These are phyloP conservation scores for Rhynchophorus ferrugineus DNA, from an alignment of 1,140 invertebrate genomes.

Conservation along the genomic window DNA sequence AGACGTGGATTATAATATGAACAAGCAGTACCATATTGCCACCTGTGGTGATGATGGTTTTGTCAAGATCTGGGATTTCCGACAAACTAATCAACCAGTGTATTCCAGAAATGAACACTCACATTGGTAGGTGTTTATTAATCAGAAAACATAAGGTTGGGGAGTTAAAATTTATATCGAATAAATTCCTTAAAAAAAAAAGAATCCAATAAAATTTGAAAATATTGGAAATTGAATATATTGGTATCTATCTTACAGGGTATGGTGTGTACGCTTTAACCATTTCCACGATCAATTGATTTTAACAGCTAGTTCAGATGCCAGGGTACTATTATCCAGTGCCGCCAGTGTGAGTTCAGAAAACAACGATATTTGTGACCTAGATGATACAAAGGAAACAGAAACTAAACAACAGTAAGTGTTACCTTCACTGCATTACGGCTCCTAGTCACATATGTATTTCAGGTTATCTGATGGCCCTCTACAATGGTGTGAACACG, in stretches of 20 bases:
- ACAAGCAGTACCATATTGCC: constrained; percentile 88
- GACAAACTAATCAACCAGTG: constrained; percentile 70
- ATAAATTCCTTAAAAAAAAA: too few relatives aligned
- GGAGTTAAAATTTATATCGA: too few relatives aligned
- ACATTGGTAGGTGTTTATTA: constrained; percentile 87
- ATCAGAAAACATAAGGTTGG: too few relatives aligned
- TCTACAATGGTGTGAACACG: constrained; percentile 87
- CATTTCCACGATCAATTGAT: constrained; percentile 94
- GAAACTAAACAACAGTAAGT: constrained; percentile 37
- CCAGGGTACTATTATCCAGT: constrained; percentile 79
- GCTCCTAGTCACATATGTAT: too few relatives aligned
- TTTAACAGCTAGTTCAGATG: constrained; percentile 92
- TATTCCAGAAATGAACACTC: constrained; percentile 83
- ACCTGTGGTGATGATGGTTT: constrained; percentile 93
- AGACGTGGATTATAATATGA: constrained; percentile 94
- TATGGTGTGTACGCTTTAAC: constrained; percentile 92
- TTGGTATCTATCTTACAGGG: constrained; percentile 46
- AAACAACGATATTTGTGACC: constrained; percentile 27
- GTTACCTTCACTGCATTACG: too few relatives aligned
- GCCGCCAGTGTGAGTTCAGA: constrained; percentile 77
- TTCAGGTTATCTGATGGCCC: constrained; percentile 68
- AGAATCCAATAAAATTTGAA: too few relatives aligned
- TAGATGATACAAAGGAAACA: constrained; percentile 25
- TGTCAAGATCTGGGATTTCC: constrained; percentile 92
- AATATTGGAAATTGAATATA: constrained; percentile 7